Evolutionary conservation across 1,140 invertebrate genomes (phyloP).

Genomic region (Cydia splendana): DNA sequence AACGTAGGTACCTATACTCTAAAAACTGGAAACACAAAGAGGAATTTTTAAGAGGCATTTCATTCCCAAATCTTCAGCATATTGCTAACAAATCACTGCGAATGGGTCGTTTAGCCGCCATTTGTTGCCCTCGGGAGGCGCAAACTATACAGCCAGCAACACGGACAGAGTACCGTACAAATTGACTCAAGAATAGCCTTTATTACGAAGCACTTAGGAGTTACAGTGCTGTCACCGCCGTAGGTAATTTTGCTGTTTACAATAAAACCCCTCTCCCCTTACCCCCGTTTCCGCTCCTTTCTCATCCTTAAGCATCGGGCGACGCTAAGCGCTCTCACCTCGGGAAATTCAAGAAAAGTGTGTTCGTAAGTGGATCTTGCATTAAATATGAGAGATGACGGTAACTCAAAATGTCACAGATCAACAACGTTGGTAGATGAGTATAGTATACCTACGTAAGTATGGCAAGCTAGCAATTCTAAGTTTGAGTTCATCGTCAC

Average conservation of each 20-base stretch:
- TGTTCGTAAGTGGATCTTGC: conserved; percentile 33
- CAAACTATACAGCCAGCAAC: conserved; percentile 35
- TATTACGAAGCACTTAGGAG: not conserved
- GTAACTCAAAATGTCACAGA: not conserved
- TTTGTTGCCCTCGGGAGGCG: conserved; percentile 61
- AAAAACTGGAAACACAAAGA: conserved; percentile 37
- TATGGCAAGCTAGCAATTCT: not conserved
- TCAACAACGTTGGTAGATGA: not conserved
- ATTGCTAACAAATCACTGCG: conserved; percentile 77
- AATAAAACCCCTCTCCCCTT: conserved; percentile 50
- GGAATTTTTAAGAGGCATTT: conserved; percentile 59
- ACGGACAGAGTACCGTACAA: not conserved
- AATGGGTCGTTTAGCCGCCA: conserved; percentile 77
- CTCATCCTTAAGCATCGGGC: conserved; percentile 60
- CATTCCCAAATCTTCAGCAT: conserved; percentile 71
- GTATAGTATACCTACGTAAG: too few species aligned
- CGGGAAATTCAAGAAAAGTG: conserved; percentile 54
- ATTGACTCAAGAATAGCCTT: not conserved
- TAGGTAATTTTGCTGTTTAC: conserved; percentile 70
- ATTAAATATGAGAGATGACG: conserved; percentile 20
- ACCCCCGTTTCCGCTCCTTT: conserved; percentile 55
- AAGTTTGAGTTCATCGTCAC: too few species aligned
- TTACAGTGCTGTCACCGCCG: not conserved
- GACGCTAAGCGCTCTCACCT: conserved; percentile 62
- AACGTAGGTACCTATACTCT: not conserved